Base-by-base conservation (phyloP, 2,113 vertebrate species). In the Lethenteron camtschaticum region DNA sequence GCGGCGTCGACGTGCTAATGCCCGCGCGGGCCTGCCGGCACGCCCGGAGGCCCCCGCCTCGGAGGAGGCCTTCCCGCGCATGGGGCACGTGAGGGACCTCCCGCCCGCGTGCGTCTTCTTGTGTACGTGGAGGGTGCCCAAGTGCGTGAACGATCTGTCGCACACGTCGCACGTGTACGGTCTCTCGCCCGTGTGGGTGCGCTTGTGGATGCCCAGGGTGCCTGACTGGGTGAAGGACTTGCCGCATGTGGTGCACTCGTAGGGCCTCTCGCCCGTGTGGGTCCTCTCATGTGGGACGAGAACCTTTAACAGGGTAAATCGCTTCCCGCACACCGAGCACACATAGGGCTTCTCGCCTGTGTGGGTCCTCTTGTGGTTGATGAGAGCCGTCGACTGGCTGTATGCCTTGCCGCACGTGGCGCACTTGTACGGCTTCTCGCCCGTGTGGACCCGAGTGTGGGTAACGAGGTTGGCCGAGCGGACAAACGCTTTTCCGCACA, bases 91-190 rank as follows among this genome's bases (percentile, higher is more conserved):
- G 20, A 55, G 63, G 8, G 70, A 58, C 20, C 18, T 59, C 20
- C 63, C 60, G 12, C 70, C 70, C 11, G 70, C 56, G n/a, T 71
- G 70, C 10, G 10, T 71, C 57, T 57, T 57, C 9, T 18, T 10
- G 16, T 71, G 70, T 10, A 71, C 24, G 11, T 41, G 56, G 10
- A 71, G 70, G 10, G n/a, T 20, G 24, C 24, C 24, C 24, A 20
- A 66, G n/a, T 20, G n/a, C 24, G 63, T 20, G 20, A 66, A 66
- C 63, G 20, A 16, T 3, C 20, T 66, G 9, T 11, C 63, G 10
- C 63, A 66, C 20, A 16, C n/a, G n/a, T 16, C 9, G 63, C 63
- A 66, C 24, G n/a, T 9, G 63, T 16, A 66, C 11, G 63, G 63
- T 9, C 63, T n/a, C 63, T 66, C 63, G n/a, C 63, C 63, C 10